These are phyloP conservation scores for Clivina fossor DNA, from an alignment of 2,888 invertebrate genomes.

Conservation along the genomic window DNA sequence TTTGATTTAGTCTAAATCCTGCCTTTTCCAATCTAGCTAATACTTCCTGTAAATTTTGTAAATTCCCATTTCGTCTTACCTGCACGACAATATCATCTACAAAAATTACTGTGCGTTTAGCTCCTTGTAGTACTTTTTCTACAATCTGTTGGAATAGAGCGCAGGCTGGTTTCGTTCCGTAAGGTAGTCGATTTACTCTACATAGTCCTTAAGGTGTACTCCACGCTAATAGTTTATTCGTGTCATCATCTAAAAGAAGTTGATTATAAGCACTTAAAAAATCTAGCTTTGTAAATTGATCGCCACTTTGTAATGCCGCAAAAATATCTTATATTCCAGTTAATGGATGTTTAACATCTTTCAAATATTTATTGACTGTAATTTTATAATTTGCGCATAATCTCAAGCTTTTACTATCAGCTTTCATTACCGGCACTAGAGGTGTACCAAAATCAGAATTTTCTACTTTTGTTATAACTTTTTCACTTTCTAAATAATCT, in stretches of 20 bases:
- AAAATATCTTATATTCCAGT: constrained; percentile 38
- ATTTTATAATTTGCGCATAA: constrained; percentile 39
- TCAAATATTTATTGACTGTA: constrained; percentile 35
- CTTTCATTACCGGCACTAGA: constrained; percentile 34
- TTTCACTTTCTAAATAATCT: constrained; percentile 32
- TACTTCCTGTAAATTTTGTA: constrained; percentile 37
- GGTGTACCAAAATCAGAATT: constrained; percentile 40
- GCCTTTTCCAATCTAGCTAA: constrained; percentile 36
- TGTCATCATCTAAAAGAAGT: background rate
- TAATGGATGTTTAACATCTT: constrained; percentile 37
- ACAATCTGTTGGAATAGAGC: constrained; percentile 46
- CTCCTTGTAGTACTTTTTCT: constrained; percentile 25
- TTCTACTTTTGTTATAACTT: constrained; percentile 28
- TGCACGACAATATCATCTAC: constrained; percentile 39
- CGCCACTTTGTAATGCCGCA: constrained; percentile 35
- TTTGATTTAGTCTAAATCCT: constrained; percentile 40
- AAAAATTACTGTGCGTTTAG: constrained; percentile 16
- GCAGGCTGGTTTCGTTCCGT: constrained; percentile 45
- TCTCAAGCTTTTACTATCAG: constrained; percentile 32
- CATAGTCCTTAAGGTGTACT: constrained; percentile 42
- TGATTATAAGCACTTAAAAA: background rate
- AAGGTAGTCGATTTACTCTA: constrained; percentile 46
- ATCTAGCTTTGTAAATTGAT: constrained; percentile 33
- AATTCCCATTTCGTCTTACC: constrained; percentile 36
- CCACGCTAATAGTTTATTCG: background rate